phyloP scores from a whole-genome alignment of 2,113 vertebrate genomes.

The Odobenus rosmarus region DNA sequence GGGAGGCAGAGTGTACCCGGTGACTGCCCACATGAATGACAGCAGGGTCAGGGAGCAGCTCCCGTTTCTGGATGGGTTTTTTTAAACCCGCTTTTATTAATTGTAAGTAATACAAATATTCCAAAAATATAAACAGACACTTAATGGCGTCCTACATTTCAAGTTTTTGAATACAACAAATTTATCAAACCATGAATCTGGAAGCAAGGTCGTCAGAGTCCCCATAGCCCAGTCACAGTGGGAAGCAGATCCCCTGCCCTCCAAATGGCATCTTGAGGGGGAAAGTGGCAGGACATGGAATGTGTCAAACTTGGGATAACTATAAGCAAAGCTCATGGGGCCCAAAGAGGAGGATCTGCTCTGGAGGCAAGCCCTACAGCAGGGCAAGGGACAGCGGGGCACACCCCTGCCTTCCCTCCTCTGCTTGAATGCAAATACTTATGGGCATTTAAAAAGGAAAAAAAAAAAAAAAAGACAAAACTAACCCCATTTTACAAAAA shows the following conservation, averaged over 20 bases:
- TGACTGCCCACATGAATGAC: rapidly evolving
- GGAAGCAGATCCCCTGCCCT: slow-evolving; percentile 52
- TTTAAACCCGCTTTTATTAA: slow-evolving; percentile 77
- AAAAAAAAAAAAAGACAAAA: background rate
- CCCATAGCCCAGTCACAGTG: slow-evolving; percentile 61
- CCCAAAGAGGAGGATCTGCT: background rate
- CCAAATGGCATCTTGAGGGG: slow-evolving; percentile 31
- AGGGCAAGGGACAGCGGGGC: background rate
- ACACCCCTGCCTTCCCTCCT: background rate
- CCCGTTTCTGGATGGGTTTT: slow-evolving; percentile 62
- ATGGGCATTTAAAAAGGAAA: background rate
- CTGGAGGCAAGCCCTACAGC: background rate
- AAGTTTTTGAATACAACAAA: slow-evolving; percentile 83
- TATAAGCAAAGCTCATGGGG: background rate
- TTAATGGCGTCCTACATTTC: slow-evolving; percentile 81
- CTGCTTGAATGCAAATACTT: background rate
- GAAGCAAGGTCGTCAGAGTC: slow-evolving; percentile 75
- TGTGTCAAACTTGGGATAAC: background rate
- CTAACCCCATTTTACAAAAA: slow-evolving; percentile 2
- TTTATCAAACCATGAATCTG: slow-evolving; percentile 76
- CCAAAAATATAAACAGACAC: slow-evolving; percentile 85
- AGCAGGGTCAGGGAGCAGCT: background rate
- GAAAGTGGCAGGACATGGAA: background rate
- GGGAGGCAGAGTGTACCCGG: too few species aligned
- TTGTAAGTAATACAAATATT: slow-evolving; percentile 84